Percentiles rank a stretch among this genome's conserved stretches.
phyloP scores from a whole-genome alignment of 2,797 vertebrate species.

The Spheniscus humboldti region DNA sequence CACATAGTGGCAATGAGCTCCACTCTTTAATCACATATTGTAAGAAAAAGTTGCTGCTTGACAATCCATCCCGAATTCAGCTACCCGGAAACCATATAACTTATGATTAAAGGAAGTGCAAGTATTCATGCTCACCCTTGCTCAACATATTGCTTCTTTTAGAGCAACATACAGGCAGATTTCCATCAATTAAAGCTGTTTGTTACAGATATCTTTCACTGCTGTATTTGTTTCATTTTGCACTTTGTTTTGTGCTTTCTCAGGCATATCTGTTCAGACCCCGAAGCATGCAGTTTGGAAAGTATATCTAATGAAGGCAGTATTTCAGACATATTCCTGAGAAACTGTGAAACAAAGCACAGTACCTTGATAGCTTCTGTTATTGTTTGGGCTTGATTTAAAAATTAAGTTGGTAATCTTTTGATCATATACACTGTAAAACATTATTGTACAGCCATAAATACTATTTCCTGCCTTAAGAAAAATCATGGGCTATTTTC shows the following conservation, averaged over 20 bases:
- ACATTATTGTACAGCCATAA: slow-evolving; percentile 14
- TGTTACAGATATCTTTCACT: background rate
- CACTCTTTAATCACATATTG: background rate
- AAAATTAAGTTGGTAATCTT: slow-evolving; percentile 22
- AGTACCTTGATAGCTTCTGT: background rate
- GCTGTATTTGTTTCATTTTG: background rate
- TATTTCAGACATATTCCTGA: background rate
- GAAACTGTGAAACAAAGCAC: background rate
- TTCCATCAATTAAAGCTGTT: background rate
- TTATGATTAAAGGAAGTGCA: background rate
- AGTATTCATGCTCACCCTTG: background rate
- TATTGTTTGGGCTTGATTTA: slow-evolving; percentile 21
- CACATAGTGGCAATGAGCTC: background rate
- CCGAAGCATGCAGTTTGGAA: background rate
- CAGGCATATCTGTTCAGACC: background rate
- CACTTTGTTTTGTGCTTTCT: background rate
- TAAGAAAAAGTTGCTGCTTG: background rate
- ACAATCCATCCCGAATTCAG: background rate
- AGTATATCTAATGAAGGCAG: background rate
- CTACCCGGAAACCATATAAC: background rate
- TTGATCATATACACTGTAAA: slow-evolving; percentile 25
- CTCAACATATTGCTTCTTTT: background rate
- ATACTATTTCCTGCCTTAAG: slow-evolving; percentile 23
- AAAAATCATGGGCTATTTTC: slow-evolving; percentile 5
- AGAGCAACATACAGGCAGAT: background rate